Percentiles rank a stretch among this genome's conserved stretches.
Evolutionary conservation across 2,888 invertebrate species (phyloP).

Genomic region (Pseudoips prasinana): DNA sequence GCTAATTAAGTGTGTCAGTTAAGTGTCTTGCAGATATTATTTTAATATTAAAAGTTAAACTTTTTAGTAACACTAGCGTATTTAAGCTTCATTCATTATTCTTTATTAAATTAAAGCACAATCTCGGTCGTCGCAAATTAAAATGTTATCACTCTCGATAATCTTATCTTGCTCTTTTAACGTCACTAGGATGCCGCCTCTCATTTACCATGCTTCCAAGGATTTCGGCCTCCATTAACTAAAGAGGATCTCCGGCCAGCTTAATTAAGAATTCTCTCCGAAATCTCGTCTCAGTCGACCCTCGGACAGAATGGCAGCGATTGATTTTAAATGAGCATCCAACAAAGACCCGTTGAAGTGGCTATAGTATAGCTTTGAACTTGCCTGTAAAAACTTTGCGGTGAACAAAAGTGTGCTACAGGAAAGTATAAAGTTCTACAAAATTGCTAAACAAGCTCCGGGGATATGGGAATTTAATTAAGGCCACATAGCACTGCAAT

Average conservation of each 20-base stretch:
- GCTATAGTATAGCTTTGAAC: constrained; percentile 45
- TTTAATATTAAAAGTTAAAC: no score
- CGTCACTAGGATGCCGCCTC: constrained; percentile 46
- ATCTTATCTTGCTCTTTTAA: constrained; percentile 56
- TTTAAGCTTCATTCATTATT: no score
- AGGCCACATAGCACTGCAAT: constrained; percentile 21
- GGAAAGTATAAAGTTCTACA: constrained; percentile 27
- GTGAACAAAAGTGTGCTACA: constrained; percentile 40
- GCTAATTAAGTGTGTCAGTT: no score
- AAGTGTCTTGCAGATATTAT: no score
- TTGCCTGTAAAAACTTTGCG: constrained; percentile 60
- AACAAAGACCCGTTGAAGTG: constrained; percentile 60
- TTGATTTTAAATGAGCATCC: constrained; percentile 77
- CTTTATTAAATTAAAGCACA: no score
- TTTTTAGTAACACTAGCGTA: no score
- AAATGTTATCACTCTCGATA: constrained; percentile 50
- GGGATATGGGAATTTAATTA: constrained; percentile 38
- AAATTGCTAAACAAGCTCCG: constrained; percentile 26
- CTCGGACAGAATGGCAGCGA: constrained; percentile 67
- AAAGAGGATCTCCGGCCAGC: constrained; percentile 70
- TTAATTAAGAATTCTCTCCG: constrained; percentile 79
- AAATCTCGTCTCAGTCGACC: constrained; percentile 66
- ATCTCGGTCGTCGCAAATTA: constrained; percentile 41
- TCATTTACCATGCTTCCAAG: constrained; percentile 65
- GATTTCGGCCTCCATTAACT: constrained; percentile 72